These are phyloP conservation scores for Ericerus pela DNA, from an alignment of 1,140 invertebrate genomes.

Conservation along the genomic window DNA sequence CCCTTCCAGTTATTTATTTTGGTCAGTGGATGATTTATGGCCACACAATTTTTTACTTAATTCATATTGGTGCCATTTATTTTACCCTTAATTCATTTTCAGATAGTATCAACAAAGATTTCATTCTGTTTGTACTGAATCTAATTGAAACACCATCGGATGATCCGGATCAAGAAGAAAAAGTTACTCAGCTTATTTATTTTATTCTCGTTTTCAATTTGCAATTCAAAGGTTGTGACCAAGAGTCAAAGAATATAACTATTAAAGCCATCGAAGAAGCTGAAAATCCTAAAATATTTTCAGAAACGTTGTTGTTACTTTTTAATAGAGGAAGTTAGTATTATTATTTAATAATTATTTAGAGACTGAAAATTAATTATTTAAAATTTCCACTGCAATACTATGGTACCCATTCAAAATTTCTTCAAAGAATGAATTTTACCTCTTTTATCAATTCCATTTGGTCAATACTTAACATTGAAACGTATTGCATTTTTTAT, in stretches of 20 bases:
- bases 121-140: neutral
- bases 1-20: constrained; percentile 66
- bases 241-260: neutral
- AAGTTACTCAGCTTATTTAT: neutral
- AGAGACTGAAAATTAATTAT: neutral
- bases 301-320: neutral
- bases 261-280: neutral
- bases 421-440: constrained; percentile 24
- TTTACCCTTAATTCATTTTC: neutral
- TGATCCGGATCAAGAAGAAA: constrained; percentile 1
- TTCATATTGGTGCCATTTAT: neutral
- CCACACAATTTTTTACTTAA: too few relatives aligned
- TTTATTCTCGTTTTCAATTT: constrained; percentile 1
- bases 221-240: neutral
- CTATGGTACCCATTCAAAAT: neutral
- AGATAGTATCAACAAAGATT: neutral
- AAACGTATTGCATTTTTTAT: too few relatives aligned
- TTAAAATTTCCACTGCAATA: neutral
- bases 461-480: too few relatives aligned
- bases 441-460: too few relatives aligned
- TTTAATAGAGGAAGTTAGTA: constrained; percentile 5
- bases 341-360: neutral
- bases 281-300: constrained; percentile 5
- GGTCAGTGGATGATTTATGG: constrained; percentile 34
- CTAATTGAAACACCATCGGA: constrained; percentile 1